These are phyloP conservation scores for Tetranychus truncatus DNA, from an alignment of 2,888 invertebrate genomes.

Conservation along the genomic window DNA sequence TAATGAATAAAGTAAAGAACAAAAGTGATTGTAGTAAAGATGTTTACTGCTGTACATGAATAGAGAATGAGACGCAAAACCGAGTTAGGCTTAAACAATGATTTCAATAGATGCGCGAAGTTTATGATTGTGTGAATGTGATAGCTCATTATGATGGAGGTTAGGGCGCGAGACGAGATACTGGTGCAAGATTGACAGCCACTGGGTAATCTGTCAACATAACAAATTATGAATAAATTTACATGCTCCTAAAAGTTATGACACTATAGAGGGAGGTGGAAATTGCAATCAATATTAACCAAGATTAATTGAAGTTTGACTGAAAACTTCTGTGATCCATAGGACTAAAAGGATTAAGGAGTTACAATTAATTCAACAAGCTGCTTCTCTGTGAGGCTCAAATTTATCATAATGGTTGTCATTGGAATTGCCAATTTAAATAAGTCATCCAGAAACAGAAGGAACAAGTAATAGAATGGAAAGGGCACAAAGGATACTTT, in stretches of 20 bases:
- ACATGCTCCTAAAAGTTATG: neutral
- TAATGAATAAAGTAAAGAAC: neutral
- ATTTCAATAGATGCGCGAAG: too few species aligned
- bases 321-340: neutral
- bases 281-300: neutral
- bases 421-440: slow-evolving; percentile 2
- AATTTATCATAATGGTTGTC: neutral
- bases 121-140: too few species aligned
- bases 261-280: neutral
- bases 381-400: neutral
- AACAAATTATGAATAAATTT: neutral
- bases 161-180: neutral
- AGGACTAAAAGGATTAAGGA: neutral
- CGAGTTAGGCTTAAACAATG: neutral
- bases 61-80: neutral
- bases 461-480: neutral
- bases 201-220: neutral
- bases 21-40: neutral
- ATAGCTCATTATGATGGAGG: too few species aligned
- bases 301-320: neutral
- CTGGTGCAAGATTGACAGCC: neutral
- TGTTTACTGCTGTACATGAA: neutral
- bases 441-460: neutral
- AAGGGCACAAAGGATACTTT: neutral
- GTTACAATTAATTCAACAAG: neutral